These are phyloP conservation scores for Axea sp. DNA, from an alignment of 2,888 invertebrate species.

Conservation along the genomic window DNA sequence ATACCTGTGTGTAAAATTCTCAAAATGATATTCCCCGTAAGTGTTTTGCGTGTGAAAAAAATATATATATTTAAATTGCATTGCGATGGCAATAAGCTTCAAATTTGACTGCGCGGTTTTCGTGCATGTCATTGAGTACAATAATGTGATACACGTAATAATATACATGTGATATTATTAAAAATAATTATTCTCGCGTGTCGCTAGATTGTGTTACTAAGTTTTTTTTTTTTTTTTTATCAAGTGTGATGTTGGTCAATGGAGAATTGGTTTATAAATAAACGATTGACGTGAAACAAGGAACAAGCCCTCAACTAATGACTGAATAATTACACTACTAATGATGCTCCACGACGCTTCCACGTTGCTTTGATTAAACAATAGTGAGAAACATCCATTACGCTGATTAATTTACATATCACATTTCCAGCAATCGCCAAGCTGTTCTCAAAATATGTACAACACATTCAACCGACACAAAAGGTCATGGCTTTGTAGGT, in stretches of 20 bases:
- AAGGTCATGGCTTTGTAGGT: neutral
- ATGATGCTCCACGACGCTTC: conserved; percentile 38
- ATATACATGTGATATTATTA: conserved; percentile 48
- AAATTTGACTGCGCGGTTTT: conserved; percentile 23
- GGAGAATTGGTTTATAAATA: conserved; percentile 17
- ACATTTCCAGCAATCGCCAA: conserved; percentile 55
- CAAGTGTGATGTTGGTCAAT: conserved; percentile 27
- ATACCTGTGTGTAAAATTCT: conserved; percentile 52
- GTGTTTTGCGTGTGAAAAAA: conserved; percentile 53
- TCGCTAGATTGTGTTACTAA: conserved; percentile 49
- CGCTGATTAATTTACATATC: conserved; percentile 62
- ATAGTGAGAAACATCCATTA: conserved; percentile 40
- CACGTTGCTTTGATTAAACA: conserved; percentile 32
- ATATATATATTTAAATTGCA: conserved; percentile 45
- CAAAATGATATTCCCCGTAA: conserved; percentile 50
- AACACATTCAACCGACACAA: conserved; percentile 25
- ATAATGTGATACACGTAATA: conserved; percentile 43
- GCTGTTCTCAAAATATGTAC: conserved; percentile 51
- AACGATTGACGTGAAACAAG: conserved; percentile 16
- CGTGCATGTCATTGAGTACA: conserved; percentile 32
- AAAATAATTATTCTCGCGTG: conserved; percentile 58
- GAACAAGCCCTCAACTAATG: conserved; percentile 12
- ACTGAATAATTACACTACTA: conserved; percentile 4
- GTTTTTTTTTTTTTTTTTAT: conserved; percentile 32
- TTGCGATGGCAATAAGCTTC: conserved; percentile 44